Conservation (phyloP, 1,140 invertebrate genomes). For the Cepaea nemoralis region DNA sequence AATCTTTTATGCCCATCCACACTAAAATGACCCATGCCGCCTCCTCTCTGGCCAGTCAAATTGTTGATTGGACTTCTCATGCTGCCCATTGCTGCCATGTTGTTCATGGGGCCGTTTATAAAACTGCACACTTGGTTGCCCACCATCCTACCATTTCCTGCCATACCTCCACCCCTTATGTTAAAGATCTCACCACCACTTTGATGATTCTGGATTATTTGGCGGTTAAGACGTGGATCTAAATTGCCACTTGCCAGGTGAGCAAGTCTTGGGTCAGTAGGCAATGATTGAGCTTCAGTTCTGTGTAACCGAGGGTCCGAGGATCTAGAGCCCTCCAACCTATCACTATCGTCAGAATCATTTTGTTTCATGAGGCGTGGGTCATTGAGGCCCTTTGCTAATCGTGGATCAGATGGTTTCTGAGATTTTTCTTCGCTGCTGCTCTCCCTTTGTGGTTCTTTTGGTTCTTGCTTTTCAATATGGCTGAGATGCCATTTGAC, state of each 20-base stretch:
- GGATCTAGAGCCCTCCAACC: not conserved
- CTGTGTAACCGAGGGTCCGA: conserved; percentile 18
- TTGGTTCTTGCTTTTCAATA: conserved; percentile 21
- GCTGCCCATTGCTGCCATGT: not conserved
- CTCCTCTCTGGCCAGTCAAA: not conserved
- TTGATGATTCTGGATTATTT: conserved; percentile 18
- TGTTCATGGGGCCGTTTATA: conserved; percentile 6
- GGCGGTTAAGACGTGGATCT: conserved; percentile 20
- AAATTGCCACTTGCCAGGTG: not conserved
- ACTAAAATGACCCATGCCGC: conserved; percentile 11
- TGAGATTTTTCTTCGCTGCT: conserved; percentile 8
- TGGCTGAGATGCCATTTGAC: conserved; percentile 45
- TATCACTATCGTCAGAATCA: not conserved
- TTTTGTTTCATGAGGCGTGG: conserved; percentile 29
- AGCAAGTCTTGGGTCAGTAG: conserved; percentile 27
- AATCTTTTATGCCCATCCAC: conserved; percentile 14
- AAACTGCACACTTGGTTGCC: not conserved
- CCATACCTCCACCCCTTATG: not conserved
- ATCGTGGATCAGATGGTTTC: conserved; percentile 22
- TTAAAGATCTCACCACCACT: not conserved
- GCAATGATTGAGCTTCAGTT: not conserved
- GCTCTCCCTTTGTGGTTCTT: not conserved
- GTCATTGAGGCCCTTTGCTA: conserved; percentile 33
- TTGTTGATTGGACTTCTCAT: conserved; percentile 12
- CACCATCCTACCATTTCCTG: not conserved